phyloP scores from a whole-genome alignment of 2,888 invertebrate species.

The Parnassius mnemosyne region DNA sequence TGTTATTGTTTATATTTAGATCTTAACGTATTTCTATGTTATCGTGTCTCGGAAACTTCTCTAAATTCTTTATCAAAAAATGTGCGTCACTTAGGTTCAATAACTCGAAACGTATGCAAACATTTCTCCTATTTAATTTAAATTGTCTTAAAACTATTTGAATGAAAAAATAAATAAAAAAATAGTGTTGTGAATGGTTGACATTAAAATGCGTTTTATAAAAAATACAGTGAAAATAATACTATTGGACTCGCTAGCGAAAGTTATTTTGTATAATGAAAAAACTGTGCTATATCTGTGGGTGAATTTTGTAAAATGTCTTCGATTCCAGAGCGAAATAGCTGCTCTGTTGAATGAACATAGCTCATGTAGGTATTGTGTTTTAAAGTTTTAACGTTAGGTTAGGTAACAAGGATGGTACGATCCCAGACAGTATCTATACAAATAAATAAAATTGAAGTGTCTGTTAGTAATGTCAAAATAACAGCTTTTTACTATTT shows the following conservation, averaged over 20 bases:
- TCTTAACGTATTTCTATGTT: constrained; percentile 10
- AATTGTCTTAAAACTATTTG: background rate
- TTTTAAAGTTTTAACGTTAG: background rate
- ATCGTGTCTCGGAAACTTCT: background rate
- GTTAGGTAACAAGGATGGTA: too few relatives aligned
- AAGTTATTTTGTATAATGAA: constrained; percentile 9
- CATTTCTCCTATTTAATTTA: background rate
- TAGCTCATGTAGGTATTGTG: background rate
- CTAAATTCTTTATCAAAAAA: constrained; percentile 14
- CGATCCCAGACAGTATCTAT: too few relatives aligned
- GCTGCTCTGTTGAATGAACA: background rate
- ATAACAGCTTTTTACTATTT: too few relatives aligned
- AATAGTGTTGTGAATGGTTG: background rate
- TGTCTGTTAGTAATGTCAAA: too few relatives aligned
- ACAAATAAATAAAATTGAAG: too few relatives aligned
- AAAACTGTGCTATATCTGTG: constrained; percentile 23
- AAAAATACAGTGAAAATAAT: constrained; percentile 17
- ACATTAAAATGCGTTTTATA: constrained; percentile 15
- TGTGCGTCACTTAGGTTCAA: constrained; percentile 17
- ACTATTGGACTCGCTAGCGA: constrained; percentile 22
- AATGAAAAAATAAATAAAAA: background rate
- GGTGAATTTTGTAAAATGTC: constrained; percentile 24
- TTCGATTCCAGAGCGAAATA: constrained; percentile 6
- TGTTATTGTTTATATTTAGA: constrained; percentile 14
- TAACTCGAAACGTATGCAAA: constrained; percentile 10